phyloP scores from a whole-genome alignment of 2,797 vertebrate genomes.

The Cirrhinus molitorella region DNA sequence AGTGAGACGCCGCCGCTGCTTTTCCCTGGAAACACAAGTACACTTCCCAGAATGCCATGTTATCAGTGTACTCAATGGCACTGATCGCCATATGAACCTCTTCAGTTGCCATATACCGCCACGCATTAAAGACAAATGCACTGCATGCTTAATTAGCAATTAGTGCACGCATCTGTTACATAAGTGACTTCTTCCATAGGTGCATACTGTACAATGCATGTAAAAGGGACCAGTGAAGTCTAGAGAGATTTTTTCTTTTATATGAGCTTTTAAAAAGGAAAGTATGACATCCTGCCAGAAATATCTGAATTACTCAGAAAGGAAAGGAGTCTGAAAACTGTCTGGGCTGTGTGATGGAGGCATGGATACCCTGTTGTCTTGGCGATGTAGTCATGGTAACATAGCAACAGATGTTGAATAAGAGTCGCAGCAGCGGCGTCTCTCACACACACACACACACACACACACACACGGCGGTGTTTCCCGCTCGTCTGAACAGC shows the following conservation, averaged over 20 bases:
- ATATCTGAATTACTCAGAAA: conserved; percentile 36
- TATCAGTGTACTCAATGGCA: background rate
- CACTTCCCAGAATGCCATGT: background rate
- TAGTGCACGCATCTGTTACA: background rate
- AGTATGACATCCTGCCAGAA: background rate
- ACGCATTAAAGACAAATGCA: background rate
- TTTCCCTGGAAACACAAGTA: conserved; percentile 8
- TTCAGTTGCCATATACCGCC: conserved; percentile 10
- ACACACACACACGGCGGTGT: conserved; percentile 6
- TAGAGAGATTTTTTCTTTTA: background rate
- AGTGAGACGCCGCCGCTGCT: background rate
- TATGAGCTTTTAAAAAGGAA: background rate
- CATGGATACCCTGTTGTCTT: conserved; percentile 71
- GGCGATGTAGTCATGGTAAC: conserved; percentile 75
- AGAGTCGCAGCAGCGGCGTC: conserved; percentile 63
- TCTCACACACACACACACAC: conserved; percentile 24
- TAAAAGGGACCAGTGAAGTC: background rate
- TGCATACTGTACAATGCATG: background rate
- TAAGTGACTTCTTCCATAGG: conserved; percentile 4
- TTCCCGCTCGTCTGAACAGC: conserved; percentile 50
- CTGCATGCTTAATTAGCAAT: conserved; percentile 30
- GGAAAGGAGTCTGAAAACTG: conserved; percentile 31
- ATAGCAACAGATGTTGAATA: conserved; percentile 76
- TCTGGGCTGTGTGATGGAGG: conserved; percentile 15
- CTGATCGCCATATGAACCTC: background rate